These are phyloP conservation scores for Megathymus violae DNA, from an alignment of 1,140 invertebrate genomes.

Conservation along the genomic window DNA sequence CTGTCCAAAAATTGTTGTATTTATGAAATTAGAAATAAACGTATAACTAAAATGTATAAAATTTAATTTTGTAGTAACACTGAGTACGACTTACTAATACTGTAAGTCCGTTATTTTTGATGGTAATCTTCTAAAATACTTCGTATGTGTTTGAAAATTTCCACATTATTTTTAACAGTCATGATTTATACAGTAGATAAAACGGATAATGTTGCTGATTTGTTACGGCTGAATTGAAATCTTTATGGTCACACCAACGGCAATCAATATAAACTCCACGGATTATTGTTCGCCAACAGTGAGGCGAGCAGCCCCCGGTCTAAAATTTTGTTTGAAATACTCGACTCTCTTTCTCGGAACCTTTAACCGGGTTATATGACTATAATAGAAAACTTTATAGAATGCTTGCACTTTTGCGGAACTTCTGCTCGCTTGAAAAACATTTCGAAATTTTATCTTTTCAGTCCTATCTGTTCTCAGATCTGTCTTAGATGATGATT, in stretches of 20 bases:
- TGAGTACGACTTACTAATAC: no score
- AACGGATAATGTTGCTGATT: no score
- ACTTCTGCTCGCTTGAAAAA: neutral
- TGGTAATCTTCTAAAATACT: no score
- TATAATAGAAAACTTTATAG: neutral
- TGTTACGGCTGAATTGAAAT: no score
- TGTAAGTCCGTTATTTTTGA: no score
- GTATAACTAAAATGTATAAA: no score
- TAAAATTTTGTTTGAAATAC: constrained; percentile 1
- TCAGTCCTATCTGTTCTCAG: neutral
- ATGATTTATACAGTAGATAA: no score
- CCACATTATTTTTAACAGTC: no score
- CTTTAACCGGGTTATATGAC: neutral
- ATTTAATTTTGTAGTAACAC: no score
- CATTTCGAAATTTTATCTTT: neutral
- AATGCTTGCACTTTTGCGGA: constrained; percentile 7
- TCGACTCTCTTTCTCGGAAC: constrained; percentile 1
- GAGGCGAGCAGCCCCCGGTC: neutral
- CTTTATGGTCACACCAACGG: neutral
- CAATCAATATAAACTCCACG: neutral
- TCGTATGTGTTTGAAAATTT: no score
- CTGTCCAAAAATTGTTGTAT: no score
- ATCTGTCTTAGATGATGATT: neutral
- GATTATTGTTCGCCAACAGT: neutral
- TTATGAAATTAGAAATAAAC: no score